Conservation (phyloP, 2,113 vertebrate genomes). For the Pipra filicauda region DNA sequence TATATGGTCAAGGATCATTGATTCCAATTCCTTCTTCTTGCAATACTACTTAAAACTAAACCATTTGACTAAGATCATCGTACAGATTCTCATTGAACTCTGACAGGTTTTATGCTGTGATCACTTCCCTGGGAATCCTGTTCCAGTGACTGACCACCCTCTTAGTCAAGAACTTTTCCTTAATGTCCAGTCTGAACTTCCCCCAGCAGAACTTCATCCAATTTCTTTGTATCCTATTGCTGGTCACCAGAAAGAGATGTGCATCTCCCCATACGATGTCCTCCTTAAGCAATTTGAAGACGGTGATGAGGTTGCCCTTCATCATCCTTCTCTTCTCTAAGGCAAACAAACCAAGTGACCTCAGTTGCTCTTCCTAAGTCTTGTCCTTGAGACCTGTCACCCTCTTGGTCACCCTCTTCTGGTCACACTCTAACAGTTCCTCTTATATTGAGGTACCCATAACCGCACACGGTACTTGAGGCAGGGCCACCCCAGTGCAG, state of each 20-base stretch:
- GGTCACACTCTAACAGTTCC: background rate
- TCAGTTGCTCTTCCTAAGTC: background rate
- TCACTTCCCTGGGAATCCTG: background rate
- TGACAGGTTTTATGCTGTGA: background rate
- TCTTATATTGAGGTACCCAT: background rate
- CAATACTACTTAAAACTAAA: background rate
- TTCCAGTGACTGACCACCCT: background rate
- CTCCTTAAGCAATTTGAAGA: background rate
- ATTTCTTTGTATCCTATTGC: background rate
- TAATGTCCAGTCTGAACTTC: background rate
- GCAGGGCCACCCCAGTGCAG: background rate
- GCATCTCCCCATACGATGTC: background rate
- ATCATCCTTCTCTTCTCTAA: background rate
- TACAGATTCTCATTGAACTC: background rate
- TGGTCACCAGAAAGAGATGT: background rate
- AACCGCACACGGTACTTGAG: background rate
- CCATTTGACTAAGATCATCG: background rate
- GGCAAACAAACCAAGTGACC: background rate
- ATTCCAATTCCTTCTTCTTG: background rate
- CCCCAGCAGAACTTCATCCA: background rate
- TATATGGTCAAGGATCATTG: accelerated
- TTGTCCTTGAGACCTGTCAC: background rate
- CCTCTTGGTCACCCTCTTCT: background rate
- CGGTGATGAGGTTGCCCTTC: background rate
- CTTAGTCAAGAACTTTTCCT: background rate